Evolutionary conservation across 2,797 vertebrate genomes (phyloP).

Genomic region (Gambusia yucatana): DNA sequence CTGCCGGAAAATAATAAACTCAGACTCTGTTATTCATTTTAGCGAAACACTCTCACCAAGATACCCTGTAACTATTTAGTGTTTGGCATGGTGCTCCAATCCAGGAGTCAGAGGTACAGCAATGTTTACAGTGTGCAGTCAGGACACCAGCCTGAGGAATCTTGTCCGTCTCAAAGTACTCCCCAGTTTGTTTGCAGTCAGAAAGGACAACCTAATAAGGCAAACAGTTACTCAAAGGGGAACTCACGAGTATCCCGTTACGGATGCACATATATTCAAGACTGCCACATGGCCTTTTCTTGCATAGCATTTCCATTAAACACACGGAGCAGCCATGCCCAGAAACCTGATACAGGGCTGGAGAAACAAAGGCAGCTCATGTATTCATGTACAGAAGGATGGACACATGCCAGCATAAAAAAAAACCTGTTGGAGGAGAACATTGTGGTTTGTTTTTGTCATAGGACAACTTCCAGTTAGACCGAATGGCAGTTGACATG

Average conservation of each 20-base stretch:
- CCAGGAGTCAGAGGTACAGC: slow-evolving; percentile 50
- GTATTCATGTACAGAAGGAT: slow-evolving; percentile 73
- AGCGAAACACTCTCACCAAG: slow-evolving; percentile 47
- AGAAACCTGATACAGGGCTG: slow-evolving; percentile 69
- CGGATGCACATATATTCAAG: slow-evolving; percentile 75
- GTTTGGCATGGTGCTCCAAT: slow-evolving; percentile 43
- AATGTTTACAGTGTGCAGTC: slow-evolving; percentile 43
- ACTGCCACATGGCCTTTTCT: slow-evolving; percentile 75
- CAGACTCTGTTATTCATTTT: slow-evolving; percentile 59
- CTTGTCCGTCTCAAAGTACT: slow-evolving; percentile 49
- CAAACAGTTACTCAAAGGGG: slow-evolving; percentile 67
- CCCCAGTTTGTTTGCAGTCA: slow-evolving; percentile 71
- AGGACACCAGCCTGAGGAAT: slow-evolving; percentile 49
- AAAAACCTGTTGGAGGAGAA: slow-evolving; percentile 60
- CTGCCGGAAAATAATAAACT: slow-evolving; percentile 69
- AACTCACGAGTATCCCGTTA: slow-evolving; percentile 80
- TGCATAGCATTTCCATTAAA: slow-evolving; percentile 78
- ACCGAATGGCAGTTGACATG: slow-evolving; percentile 52
- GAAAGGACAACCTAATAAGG: slow-evolving; percentile 77
- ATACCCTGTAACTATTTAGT: slow-evolving; percentile 37
- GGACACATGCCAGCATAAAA: slow-evolving; percentile 74
- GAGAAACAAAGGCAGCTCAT: slow-evolving; percentile 80
- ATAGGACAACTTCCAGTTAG: slow-evolving; percentile 61
- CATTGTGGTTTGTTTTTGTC: slow-evolving; percentile 57
- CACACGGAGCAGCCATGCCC: slow-evolving; percentile 67